Conservation (phyloP, 2,888 invertebrate genomes). For the Lycophotia porphyrea region DNA sequence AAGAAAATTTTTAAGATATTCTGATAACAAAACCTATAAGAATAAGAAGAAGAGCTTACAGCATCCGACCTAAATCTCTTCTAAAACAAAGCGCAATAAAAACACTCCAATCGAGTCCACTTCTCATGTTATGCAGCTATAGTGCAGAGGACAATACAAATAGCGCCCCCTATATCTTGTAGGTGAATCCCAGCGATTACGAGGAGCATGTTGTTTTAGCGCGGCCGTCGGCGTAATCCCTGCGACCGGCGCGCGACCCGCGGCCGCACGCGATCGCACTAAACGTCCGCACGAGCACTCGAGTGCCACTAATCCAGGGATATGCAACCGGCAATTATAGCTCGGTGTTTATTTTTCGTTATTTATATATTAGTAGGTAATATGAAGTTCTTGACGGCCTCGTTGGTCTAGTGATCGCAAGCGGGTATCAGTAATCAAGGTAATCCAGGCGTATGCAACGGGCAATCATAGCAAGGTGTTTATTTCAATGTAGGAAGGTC, state of each 20-base stretch:
- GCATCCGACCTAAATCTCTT: background rate
- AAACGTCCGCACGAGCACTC: conserved; percentile 45
- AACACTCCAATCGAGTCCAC: conserved; percentile 32
- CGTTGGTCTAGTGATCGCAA: background rate
- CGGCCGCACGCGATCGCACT: conserved; percentile 56
- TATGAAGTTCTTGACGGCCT: background rate
- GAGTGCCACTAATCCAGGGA: conserved; percentile 55
- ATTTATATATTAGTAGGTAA: background rate
- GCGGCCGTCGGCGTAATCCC: conserved; percentile 69
- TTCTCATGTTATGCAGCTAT: conserved; percentile 27
- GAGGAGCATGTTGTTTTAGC: conserved; percentile 73
- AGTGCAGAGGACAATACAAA: conserved; percentile 15
- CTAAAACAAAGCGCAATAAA: conserved; percentile 15
- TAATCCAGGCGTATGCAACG: conserved; percentile 39
- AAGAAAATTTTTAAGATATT: background rate
- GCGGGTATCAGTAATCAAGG: background rate
- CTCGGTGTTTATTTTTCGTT: background rate
- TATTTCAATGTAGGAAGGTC: background rate
- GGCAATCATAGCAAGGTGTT: background rate
- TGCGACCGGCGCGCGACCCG: conserved; percentile 51
- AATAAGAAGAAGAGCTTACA: background rate
- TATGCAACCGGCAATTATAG: conserved; percentile 29
- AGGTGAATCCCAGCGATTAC: conserved; percentile 66
- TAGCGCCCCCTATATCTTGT: conserved; percentile 57
- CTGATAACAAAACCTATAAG: background rate